phyloP scores from a whole-genome alignment of 92 coral and sea anemone genomes.

The Montipora capitata region DNA sequence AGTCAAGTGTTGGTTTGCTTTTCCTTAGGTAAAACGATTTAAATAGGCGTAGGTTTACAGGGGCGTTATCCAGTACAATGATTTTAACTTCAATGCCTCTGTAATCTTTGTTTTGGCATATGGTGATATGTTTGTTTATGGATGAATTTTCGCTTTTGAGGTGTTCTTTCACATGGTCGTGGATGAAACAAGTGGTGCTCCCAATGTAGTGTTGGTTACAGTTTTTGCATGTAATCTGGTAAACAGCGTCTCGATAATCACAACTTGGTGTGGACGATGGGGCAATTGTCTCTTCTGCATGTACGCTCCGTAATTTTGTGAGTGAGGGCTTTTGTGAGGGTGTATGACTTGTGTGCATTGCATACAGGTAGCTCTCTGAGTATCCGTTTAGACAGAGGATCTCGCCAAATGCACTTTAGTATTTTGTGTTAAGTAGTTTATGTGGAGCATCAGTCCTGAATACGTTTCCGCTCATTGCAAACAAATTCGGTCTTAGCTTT shows the following conservation, averaged over 20 bases:
- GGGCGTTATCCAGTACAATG: conserved; percentile 12
- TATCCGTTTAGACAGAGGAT: background rate
- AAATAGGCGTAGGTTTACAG: background rate
- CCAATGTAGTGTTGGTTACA: conserved; percentile 7
- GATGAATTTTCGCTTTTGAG: background rate
- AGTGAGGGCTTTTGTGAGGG: conserved; percentile 1
- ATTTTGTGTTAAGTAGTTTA: background rate
- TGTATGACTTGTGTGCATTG: background rate
- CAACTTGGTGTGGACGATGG: background rate
- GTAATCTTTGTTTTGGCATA: conserved; percentile 26
- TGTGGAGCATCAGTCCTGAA: background rate
- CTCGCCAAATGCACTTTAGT: background rate
- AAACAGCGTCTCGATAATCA: background rate
- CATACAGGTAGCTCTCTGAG: conserved; percentile 6
- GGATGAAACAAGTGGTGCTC: background rate
- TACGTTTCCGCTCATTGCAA: background rate
- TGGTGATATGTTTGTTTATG: conserved; percentile 32
- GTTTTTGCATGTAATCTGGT: conserved; percentile 1
- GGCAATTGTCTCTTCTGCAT: conserved; percentile 3
- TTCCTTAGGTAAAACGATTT: background rate
- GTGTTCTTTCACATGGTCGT: background rate
- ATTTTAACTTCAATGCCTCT: conserved; percentile 29
- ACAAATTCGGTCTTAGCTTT: background rate
- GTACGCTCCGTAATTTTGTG: background rate
- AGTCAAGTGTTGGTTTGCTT: too few relatives aligned